Conservation (phyloP, 2,113 vertebrate genomes). For the Notothenia coriiceps region DNA sequence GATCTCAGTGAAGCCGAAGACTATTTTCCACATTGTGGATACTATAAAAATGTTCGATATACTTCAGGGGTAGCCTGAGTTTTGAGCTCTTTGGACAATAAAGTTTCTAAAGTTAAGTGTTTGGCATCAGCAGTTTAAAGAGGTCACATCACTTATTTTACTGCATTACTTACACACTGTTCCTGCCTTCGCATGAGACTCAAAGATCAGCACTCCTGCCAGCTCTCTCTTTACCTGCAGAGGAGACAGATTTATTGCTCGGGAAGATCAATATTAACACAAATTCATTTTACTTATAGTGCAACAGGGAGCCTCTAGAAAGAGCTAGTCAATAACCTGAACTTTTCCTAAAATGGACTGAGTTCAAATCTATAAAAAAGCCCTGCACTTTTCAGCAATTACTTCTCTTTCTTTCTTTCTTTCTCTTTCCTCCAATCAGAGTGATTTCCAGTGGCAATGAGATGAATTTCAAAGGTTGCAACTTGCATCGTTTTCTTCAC, state of each 20-base stretch:
- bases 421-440: background rate
- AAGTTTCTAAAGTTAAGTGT: background rate
- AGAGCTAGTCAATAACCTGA: background rate
- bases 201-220: constrained; percentile 95
- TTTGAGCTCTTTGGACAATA: too few species aligned
- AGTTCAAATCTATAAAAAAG: background rate
- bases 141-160: background rate
- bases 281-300: background rate
- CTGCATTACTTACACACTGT: constrained; percentile 92
- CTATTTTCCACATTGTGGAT: too few species aligned
- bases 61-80: too few species aligned
- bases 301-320: constrained; percentile 9
- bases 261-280: background rate
- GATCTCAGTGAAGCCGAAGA: too few species aligned
- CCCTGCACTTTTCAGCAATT: background rate
- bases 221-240: constrained; percentile 94
- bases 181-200: constrained; percentile 95
- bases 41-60: too few species aligned
- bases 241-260: constrained; percentile 25
- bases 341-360: background rate
- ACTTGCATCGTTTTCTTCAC: background rate
- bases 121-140: background rate
- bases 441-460: background rate
- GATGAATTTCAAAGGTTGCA: background rate
- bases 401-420: too few species aligned